phyloP scores from a whole-genome alignment of 2,888 invertebrate genomes.

The Portevinia maculata region DNA sequence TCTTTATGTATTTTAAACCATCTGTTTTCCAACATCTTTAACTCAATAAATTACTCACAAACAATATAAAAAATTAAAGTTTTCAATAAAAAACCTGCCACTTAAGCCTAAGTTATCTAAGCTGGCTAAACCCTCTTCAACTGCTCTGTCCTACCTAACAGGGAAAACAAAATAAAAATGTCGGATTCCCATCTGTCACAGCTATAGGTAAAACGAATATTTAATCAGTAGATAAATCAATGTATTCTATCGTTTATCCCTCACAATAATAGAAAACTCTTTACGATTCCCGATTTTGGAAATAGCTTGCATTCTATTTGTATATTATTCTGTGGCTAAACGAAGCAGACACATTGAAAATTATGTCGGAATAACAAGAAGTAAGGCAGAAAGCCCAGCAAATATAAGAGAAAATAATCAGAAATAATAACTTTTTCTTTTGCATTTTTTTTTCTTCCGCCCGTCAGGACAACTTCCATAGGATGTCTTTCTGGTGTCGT shows the following conservation, averaged over 20 bases:
- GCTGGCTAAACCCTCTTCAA: slow-evolving; percentile 49
- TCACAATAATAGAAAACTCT: slow-evolving; percentile 45
- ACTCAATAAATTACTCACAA: no score
- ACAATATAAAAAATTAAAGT: no score
- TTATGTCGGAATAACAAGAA: slow-evolving; percentile 52
- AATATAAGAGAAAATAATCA: slow-evolving; percentile 23
- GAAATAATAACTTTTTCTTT: slow-evolving; percentile 52
- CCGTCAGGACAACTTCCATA: slow-evolving; percentile 52
- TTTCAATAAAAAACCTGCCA: no score
- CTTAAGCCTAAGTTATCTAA: no score
- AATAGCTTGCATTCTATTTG: slow-evolving; percentile 6
- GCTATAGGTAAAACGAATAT: slow-evolving; percentile 22
- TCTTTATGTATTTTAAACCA: no score
- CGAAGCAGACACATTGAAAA: slow-evolving; percentile 18
- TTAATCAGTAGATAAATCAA: slow-evolving; percentile 50
- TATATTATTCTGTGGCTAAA: background rate
- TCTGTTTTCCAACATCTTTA: no score
- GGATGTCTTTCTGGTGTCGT: slow-evolving; percentile 61
- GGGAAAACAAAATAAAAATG: slow-evolving; percentile 11
- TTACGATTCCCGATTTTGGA: slow-evolving; percentile 35
- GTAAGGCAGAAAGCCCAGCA: slow-evolving; percentile 11
- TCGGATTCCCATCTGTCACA: slow-evolving; percentile 36
- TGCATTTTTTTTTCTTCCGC: slow-evolving; percentile 33
- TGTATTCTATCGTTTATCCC: slow-evolving; percentile 57
- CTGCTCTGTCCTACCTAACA: slow-evolving; percentile 37